Percentiles rank a stretch among this genome's conserved stretches.
Evolutionary conservation across 2,888 invertebrate species (phyloP).

Genomic region (Melitaea athalia): DNA sequence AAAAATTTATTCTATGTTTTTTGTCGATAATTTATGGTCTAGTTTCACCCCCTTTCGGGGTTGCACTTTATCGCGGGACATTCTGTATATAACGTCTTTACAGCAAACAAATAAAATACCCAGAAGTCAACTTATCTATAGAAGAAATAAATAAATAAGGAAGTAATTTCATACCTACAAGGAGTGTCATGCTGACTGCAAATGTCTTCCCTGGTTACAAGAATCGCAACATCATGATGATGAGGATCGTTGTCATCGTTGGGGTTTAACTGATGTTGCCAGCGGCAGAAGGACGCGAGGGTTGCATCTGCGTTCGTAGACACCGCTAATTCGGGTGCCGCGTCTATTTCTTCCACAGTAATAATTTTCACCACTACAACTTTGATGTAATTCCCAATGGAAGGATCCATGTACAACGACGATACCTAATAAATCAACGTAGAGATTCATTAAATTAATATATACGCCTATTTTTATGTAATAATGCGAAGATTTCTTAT

Average conservation of each 20-base stretch:
- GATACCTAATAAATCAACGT: constrained; percentile 79
- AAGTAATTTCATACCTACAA: constrained; percentile 73
- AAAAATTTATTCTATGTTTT: too few species aligned
- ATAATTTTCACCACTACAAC: constrained; percentile 94
- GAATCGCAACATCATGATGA: constrained; percentile 94
- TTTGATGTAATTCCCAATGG: constrained; percentile 94
- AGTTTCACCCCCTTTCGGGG: too few species aligned
- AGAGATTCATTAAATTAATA: too few species aligned
- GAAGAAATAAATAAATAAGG: constrained; percentile 11
- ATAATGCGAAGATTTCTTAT: too few species aligned
- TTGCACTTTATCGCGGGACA: too few species aligned
- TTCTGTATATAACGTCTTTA: not conserved
- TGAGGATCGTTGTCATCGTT: constrained; percentile 90
- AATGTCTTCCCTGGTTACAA: constrained; percentile 90
- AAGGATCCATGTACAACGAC: constrained; percentile 91
- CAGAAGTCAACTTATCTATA: not conserved
- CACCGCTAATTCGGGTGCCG: constrained; percentile 85
- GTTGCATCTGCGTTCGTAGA: constrained; percentile 92
- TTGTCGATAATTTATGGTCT: too few species aligned
- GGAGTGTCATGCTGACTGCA: constrained; percentile 83
- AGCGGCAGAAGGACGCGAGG: constrained; percentile 91
- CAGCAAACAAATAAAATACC: not conserved
- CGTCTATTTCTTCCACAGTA: constrained; percentile 85
- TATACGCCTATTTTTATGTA: too few species aligned
- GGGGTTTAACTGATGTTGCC: constrained; percentile 90